Percentiles rank a stretch among this genome's conserved stretches.
phyloP scores from a whole-genome alignment of 53 echinoderm and acorn worm genomes.

The Holothuria leucospilota region DNA sequence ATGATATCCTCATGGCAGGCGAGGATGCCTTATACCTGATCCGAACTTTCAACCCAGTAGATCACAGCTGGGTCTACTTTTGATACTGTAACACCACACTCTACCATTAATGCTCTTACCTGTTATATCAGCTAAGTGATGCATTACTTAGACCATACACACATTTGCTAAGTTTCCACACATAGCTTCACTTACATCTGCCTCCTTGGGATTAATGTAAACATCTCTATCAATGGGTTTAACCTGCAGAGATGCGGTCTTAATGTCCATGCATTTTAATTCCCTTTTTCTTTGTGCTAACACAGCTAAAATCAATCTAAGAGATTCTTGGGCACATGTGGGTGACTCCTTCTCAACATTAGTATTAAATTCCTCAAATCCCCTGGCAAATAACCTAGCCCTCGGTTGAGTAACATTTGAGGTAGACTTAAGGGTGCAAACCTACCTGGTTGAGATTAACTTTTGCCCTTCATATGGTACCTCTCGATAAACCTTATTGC shows the following conservation, averaged over 20 bases:
- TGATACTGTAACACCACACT: no score
- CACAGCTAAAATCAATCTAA: no score
- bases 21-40: constrained; percentile 10
- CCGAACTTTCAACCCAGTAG: background rate
- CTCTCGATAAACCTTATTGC: constrained; percentile 19
- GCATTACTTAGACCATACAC: no score
- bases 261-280: no score
- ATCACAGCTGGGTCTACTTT: no score
- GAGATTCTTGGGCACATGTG: no score
- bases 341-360: no score
- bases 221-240: constrained; percentile 33
- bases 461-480: no score
- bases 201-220: constrained; percentile 20
- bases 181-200: background rate
- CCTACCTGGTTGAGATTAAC: no score
- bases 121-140: no score
- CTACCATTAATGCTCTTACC: no score
- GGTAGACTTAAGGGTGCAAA: constrained; percentile 10
- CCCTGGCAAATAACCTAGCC: constrained; percentile 40
- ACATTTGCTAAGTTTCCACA: constrained; percentile 47
- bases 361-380: constrained; percentile 52
- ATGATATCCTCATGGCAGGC: constrained; percentile 38
- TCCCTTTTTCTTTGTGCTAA: constrained; percentile 36
- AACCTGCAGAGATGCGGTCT: constrained; percentile 1
- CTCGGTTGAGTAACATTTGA: no score